These are phyloP conservation scores for Malaclemys terrapin DNA, from an alignment of 2,113 vertebrate genomes.

Conservation along the genomic window DNA sequence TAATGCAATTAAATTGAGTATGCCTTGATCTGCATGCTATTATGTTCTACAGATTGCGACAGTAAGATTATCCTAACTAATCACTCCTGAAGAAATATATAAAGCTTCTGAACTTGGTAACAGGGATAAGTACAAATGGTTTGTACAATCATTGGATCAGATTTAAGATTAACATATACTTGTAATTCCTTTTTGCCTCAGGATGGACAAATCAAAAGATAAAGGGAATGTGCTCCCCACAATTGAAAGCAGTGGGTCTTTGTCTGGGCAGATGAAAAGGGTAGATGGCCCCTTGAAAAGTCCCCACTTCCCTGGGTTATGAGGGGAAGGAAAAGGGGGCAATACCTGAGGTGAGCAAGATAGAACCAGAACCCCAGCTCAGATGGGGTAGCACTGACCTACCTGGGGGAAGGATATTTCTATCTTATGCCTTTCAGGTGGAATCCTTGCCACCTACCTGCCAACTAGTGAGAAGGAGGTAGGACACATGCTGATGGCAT, in stretches of 20 bases:
- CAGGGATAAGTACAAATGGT: neutral
- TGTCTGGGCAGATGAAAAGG: neutral
- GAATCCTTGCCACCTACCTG: neutral
- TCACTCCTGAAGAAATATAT: neutral
- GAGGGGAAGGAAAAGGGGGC: neutral
- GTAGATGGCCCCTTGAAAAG: neutral
- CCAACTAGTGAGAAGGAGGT: neutral
- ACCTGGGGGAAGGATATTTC: neutral
- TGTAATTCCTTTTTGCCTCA: neutral
- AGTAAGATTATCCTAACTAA: neutral
- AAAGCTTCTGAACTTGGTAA: neutral
- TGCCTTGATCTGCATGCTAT: neutral
- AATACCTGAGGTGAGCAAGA: neutral
- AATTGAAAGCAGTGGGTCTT: neutral
- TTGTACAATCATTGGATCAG: neutral
- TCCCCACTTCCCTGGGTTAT: neutral
- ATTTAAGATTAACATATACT: neutral
- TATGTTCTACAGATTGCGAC: neutral
- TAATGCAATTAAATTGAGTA: constrained; percentile 6
- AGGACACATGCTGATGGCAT: neutral
- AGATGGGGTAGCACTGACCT: neutral
- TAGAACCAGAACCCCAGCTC: neutral
- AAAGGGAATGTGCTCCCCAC: neutral
- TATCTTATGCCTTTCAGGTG: neutral
- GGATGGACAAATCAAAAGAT: neutral